phyloP scores from a whole-genome alignment of 2,888 invertebrate species.

The Nephrotoma appendiculata region DNA sequence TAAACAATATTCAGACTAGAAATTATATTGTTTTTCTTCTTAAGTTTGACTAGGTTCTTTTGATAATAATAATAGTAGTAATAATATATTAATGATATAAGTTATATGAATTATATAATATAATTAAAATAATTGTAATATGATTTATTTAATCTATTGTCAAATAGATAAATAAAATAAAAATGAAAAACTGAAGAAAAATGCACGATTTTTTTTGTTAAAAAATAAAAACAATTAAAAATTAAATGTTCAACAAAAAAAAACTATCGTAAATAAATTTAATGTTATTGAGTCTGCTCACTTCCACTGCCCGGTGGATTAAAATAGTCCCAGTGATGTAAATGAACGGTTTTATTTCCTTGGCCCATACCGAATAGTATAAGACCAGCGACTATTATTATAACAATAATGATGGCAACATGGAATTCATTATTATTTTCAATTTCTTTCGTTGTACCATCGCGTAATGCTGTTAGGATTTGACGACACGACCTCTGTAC shows the following conservation, averaged over 20 bases:
- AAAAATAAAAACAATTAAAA: background rate
- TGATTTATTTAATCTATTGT: background rate
- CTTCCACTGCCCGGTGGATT: slow-evolving; percentile 54
- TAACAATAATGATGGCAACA: slow-evolving; percentile 61
- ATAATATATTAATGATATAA: background rate
- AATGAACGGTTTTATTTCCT: slow-evolving; percentile 56
- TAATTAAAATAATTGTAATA: background rate
- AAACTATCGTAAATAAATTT: background rate
- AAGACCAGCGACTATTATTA: slow-evolving; percentile 63
- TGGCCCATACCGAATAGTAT: slow-evolving; percentile 60
- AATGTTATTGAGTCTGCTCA: background rate
- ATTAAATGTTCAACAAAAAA: background rate
- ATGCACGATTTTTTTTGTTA: background rate
- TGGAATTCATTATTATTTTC: slow-evolving; percentile 59
- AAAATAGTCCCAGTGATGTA: slow-evolving; percentile 79
- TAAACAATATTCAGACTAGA: background rate
- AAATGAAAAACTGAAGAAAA: background rate
- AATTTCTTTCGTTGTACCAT: slow-evolving; percentile 40
- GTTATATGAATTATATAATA: background rate
- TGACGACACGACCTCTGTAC: slow-evolving; percentile 49
- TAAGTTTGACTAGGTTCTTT: background rate
- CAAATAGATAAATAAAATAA: background rate
- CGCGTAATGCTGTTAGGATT: slow-evolving; percentile 44
- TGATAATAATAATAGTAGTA: background rate
- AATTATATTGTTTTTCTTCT: background rate